Conservation (phyloP, 2,888 invertebrate genomes). For the Fragum sueziense region DNA sequence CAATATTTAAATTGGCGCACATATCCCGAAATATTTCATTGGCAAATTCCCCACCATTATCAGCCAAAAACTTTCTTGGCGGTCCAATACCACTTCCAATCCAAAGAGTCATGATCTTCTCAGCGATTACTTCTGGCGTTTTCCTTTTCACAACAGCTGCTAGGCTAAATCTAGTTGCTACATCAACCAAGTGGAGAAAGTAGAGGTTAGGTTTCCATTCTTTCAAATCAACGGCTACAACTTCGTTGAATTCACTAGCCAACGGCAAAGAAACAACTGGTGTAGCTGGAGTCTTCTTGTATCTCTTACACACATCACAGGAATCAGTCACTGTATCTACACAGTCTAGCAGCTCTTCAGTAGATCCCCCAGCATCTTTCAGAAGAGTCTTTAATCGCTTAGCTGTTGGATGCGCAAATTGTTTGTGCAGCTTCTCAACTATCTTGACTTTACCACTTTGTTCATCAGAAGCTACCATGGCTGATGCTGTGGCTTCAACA, state of each 20-base stretch:
- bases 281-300: slow-evolving; percentile 42
- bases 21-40: slow-evolving; percentile 49
- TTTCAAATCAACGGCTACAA: slow-evolving; percentile 35
- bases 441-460: slow-evolving; percentile 13
- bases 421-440: slow-evolving; percentile 54
- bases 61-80: slow-evolving; percentile 32
- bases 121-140: slow-evolving; percentile 32
- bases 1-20: slow-evolving; percentile 46
- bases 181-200: slow-evolving; percentile 46
- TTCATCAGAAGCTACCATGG: slow-evolving; percentile 18
- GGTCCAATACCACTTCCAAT: slow-evolving; percentile 41
- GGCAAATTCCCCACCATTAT: slow-evolving; percentile 53
- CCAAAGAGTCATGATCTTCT: slow-evolving; percentile 42
- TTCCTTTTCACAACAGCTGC: slow-evolving; percentile 42
- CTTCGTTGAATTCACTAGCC: slow-evolving; percentile 30
- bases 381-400: slow-evolving; percentile 44
- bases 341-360: slow-evolving; percentile 18
- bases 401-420: slow-evolving; percentile 59
- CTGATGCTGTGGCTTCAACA: slow-evolving; percentile 25
- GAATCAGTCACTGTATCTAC: slow-evolving; percentile 31
- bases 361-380: slow-evolving; percentile 46
- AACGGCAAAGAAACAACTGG: slow-evolving; percentile 46
- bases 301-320: slow-evolving; percentile 44
- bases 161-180: slow-evolving; percentile 46
- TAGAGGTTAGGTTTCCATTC: slow-evolving; percentile 31